A percentile compares a stretch with the other conserved stretches of the same genome.
phyloP scores from a whole-genome alignment of 1,140 invertebrate species.

The Helicoverpa armigera region DNA sequence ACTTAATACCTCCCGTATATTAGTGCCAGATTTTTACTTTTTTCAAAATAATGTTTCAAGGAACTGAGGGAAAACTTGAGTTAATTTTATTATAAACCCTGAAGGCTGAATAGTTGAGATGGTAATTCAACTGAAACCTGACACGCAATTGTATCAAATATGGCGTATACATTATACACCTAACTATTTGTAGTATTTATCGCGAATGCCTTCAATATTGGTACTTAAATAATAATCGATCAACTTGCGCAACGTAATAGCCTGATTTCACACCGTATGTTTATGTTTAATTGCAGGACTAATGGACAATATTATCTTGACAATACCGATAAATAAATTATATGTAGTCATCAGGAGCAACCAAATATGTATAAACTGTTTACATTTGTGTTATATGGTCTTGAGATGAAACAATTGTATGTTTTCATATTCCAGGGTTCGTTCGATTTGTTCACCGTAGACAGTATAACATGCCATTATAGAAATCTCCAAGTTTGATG shows the following conservation, averaged over 20 bases:
- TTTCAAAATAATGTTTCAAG: not conserved
- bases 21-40: not conserved
- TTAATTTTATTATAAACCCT: too few species aligned
- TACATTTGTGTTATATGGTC: slow-evolving; percentile 6
- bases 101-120: too few species aligned
- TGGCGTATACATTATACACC: too few species aligned
- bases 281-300: slow-evolving; percentile 1
- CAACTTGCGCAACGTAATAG: not conserved
- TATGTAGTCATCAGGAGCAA: slow-evolving; percentile 1
- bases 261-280: slow-evolving; percentile 4
- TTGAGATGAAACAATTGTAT: not conserved
- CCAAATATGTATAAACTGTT: not conserved
- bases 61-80: too few species aligned
- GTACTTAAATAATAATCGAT: slow-evolving; percentile 24
- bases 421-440: not conserved
- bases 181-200: not conserved
- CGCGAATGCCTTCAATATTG: not conserved
- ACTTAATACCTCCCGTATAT: too few species aligned
- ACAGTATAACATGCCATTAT: not conserved
- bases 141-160: too few species aligned
- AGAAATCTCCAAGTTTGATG: not conserved
- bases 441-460: not conserved
- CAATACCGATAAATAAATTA: not conserved
- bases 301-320: not conserved
- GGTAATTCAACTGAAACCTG: too few species aligned